phyloP scores from a whole-genome alignment of 2,113 vertebrate genomes.

The Varanus komodoensis region DNA sequence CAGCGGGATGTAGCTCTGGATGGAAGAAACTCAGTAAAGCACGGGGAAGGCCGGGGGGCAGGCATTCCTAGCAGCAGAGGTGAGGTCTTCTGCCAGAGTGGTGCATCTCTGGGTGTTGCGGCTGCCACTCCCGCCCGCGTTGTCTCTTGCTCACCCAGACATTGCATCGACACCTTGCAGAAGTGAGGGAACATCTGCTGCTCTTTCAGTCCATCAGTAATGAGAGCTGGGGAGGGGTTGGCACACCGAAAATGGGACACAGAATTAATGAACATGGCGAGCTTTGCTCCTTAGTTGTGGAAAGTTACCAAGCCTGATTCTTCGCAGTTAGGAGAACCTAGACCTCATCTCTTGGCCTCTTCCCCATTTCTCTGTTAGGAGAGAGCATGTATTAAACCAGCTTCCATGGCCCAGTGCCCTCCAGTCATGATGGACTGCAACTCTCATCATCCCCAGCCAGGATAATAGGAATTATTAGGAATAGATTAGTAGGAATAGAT shows the following conservation, averaged over 20 bases:
- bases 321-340: not conserved
- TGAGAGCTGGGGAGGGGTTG: not conserved
- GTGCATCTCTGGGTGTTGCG: not conserved
- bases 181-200: not conserved
- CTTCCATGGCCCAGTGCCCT: too few relatives aligned
- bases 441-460: not conserved
- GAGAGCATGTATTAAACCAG: not conserved
- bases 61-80: not conserved
- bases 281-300: not conserved
- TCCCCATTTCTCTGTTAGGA: not conserved
- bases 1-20: not conserved
- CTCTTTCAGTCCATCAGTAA: not conserved
- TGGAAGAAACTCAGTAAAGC: not conserved
- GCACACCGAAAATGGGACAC: not conserved
- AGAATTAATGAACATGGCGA: not conserved
- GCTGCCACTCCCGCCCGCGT: not conserved
- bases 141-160: slow-evolving; percentile 10
- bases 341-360: not conserved
- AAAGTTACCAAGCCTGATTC: not conserved
- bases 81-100: not conserved
- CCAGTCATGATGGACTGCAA: not conserved
- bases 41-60: slow-evolving; percentile 3
- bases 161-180: not conserved
- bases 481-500: too few relatives aligned
- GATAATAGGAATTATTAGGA: too few relatives aligned